Base-by-base conservation (phyloP, 2,113 vertebrate genomes). In the Alectura lathami region DNA sequence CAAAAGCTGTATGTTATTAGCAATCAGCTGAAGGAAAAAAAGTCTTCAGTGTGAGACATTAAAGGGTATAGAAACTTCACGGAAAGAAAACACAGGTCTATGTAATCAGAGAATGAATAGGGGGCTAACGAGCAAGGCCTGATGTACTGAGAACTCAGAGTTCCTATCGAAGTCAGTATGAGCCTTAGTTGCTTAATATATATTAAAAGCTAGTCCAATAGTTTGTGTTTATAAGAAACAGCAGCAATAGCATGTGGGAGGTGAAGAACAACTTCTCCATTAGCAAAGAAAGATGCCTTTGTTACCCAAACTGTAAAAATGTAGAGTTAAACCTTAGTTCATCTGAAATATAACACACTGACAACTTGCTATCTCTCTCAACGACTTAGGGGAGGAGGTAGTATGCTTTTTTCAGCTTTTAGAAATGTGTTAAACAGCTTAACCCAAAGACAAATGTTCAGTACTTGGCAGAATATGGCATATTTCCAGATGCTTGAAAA, bases 281-380 rank as follows among this genome's bases (percentile, higher is more conserved):
- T 47, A 87, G 67, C 34, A 94, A 83, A 80, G 66, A 91, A 62
- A 92, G 38, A 57, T 40, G n/a, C 62, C 53, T 94, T 87, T 91
- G 56, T 83, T 64, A 83, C 54, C 34, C 62, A 85, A 94, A 38
- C 47, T 67, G 15, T 30, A 74, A 73, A 51, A 85, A 89, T 79
- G 4, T 27, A 66, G 43, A 93, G 34, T 50, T 83, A 86, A 92
- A 80, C 24, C 27, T 80, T 76, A 6, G 50, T 9, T 94, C 30
- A 13, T 36, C 50, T 93, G 45, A 92, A 84, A 56, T 50, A 30
- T 2, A 88, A 29, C 60, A 83, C 57, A 53, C 67, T 76, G 78
- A 68, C 84, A 91, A 73, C 50, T 85, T 67, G 29, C 32, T 91
- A 6, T 94, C 78, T 85, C 80, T 63, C 82, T 45, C 50, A 51